These are phyloP conservation scores for Alca torda DNA, from an alignment of 2,797 vertebrate species.

Conservation along the genomic window DNA sequence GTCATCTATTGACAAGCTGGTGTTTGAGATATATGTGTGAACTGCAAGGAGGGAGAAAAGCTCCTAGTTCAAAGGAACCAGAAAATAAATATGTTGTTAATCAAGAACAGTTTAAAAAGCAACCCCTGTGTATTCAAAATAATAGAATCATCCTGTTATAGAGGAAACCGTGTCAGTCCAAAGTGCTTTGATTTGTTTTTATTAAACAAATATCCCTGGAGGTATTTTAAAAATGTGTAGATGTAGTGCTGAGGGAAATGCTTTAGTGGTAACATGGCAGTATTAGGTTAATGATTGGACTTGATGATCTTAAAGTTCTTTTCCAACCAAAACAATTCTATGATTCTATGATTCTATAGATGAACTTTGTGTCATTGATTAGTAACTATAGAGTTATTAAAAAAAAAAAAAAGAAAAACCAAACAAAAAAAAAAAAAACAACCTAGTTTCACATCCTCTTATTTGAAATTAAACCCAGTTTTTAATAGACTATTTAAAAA, in stretches of 20 bases:
- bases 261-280: not conserved
- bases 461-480: not conserved
- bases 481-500: not conserved
- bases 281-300: not conserved
- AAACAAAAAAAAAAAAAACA: no score
- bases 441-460: not conserved
- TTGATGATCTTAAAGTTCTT: not conserved
- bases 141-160: conserved; percentile 2
- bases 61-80: conserved; percentile 20
- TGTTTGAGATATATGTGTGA: conserved; percentile 3
- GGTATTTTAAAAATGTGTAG: not conserved
- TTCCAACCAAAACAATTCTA: not conserved
- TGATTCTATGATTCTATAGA: not conserved
- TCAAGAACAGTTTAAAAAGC: not conserved
- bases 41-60: not conserved
- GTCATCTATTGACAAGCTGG: conserved; percentile 18
- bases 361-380: not conserved
- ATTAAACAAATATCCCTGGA: not conserved
- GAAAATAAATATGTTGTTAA: conserved; percentile 6
- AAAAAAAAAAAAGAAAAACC: no score
- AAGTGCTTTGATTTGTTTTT: conserved; percentile 11
- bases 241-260: not conserved
- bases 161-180: not conserved
- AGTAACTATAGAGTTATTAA: not conserved
- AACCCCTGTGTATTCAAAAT: not conserved